Evolutionary conservation across 2,797 vertebrate species (phyloP).

Genomic region (Tangara arthus): DNA sequence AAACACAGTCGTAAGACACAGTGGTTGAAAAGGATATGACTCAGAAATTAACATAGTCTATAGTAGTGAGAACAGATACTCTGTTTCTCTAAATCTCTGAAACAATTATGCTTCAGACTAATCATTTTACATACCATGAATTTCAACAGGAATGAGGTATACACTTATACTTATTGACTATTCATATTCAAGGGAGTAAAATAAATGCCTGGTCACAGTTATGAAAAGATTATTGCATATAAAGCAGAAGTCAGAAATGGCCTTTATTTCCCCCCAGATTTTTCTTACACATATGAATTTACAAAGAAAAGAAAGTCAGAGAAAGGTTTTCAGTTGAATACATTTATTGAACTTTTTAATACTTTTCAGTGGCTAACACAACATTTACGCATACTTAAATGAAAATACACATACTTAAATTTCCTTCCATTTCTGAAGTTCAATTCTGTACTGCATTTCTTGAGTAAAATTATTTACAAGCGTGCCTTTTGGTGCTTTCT

Average conservation of each 20-base stretch:
- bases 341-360: background rate
- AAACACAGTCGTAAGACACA: background rate
- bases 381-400: background rate
- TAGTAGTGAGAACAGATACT: background rate
- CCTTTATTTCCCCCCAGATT: background rate
- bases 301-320: background rate
- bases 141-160: constrained; percentile 16
- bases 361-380: background rate
- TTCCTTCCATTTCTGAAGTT: background rate
- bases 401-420: background rate
- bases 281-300: background rate
- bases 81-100: background rate
- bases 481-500: background rate
- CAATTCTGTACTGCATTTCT: background rate
- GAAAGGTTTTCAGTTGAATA: background rate
- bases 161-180: background rate
- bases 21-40: background rate
- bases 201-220: background rate
- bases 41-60: background rate
- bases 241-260: background rate
- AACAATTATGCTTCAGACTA: background rate
- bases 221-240: background rate
- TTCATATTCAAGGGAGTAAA: background rate
- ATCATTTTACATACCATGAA: background rate
- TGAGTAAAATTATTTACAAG: background rate